These are phyloP conservation scores for Cercocebus atys DNA, from an alignment of 2,113 vertebrate genomes.

Conservation along the genomic window DNA sequence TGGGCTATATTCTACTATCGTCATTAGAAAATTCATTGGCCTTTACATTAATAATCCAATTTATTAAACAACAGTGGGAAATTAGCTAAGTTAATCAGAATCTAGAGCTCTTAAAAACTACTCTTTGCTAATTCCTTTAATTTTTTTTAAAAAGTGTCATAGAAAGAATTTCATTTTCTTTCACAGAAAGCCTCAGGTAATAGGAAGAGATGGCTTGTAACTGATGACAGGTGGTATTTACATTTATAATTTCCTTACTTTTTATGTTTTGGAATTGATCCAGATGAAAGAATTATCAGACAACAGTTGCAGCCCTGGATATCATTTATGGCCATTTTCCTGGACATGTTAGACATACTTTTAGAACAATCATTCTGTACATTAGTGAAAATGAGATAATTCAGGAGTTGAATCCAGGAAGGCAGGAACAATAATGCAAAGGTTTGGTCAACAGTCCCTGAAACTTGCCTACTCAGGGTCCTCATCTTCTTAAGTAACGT, in stretches of 20 bases:
- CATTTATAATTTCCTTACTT: slow-evolving; percentile 31
- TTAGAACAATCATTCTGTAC: background rate
- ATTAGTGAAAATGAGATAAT: background rate
- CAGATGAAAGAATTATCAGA: background rate
- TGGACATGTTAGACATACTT: background rate
- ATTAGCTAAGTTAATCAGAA: background rate
- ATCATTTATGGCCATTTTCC: background rate
- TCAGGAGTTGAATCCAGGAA: background rate
- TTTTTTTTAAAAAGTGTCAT: background rate
- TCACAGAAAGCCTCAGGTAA: background rate
- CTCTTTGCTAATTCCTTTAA: background rate
- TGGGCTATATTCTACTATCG: background rate
- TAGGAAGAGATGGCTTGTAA: slow-evolving; percentile 3
- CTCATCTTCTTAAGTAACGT: background rate
- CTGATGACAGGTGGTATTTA: slow-evolving; percentile 38
- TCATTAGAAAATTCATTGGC: background rate
- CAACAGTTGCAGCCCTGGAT: background rate
- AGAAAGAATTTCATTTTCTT: background rate
- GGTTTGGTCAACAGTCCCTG: background rate
- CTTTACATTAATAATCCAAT: background rate
- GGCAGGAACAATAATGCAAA: accelerated
- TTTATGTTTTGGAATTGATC: slow-evolving; percentile 17
- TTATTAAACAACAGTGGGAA: background rate
- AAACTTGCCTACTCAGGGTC: background rate
- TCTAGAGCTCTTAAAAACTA: background rate